phyloP scores from a whole-genome alignment of 2,888 invertebrate genomes.

The Spodoptera exigua region DNA sequence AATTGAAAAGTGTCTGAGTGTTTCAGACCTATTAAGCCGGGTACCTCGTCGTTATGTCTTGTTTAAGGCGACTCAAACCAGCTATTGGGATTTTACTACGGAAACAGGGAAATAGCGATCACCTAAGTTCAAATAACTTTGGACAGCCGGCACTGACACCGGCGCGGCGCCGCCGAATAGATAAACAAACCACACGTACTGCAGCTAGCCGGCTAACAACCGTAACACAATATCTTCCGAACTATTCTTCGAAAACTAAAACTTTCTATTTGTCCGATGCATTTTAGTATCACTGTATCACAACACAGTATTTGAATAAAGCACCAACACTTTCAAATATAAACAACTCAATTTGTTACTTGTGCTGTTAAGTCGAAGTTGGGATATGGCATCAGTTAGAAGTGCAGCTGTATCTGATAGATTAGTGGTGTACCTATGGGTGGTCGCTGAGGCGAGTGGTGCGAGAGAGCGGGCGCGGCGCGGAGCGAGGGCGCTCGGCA shows the following conservation, averaged over 20 bases:
- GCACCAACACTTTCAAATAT: conserved; percentile 46
- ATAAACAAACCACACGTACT: conserved; percentile 50
- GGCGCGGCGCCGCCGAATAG: conserved; percentile 26
- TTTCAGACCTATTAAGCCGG: no score
- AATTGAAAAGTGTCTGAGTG: no score
- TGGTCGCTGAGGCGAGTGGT: conserved; percentile 38
- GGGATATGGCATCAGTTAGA: conserved; percentile 40
- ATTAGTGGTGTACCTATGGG: conserved; percentile 60
- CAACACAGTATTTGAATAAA: conserved; percentile 43
- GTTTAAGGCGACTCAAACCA: not conserved
- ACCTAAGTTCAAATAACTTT: conserved; percentile 34
- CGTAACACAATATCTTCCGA: conserved; percentile 19
- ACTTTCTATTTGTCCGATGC: conserved; percentile 6
- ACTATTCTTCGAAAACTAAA: conserved; percentile 18
- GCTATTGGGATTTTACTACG: no score
- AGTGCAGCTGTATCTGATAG: conserved; percentile 32
- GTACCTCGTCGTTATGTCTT: conserved; percentile 10
- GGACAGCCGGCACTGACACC: conserved; percentile 34
- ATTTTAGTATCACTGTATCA: conserved; percentile 43
- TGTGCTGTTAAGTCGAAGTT: conserved; percentile 38
- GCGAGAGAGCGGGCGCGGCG: conserved; percentile 43
- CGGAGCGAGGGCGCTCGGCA: conserved; percentile 34
- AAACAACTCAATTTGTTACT: conserved; percentile 41
- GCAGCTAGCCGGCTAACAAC: conserved; percentile 16
- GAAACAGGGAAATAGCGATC: conserved; percentile 20